Evolutionary conservation across 2,888 invertebrate species (phyloP).

Genomic region (Druceiella hillmani): DNA sequence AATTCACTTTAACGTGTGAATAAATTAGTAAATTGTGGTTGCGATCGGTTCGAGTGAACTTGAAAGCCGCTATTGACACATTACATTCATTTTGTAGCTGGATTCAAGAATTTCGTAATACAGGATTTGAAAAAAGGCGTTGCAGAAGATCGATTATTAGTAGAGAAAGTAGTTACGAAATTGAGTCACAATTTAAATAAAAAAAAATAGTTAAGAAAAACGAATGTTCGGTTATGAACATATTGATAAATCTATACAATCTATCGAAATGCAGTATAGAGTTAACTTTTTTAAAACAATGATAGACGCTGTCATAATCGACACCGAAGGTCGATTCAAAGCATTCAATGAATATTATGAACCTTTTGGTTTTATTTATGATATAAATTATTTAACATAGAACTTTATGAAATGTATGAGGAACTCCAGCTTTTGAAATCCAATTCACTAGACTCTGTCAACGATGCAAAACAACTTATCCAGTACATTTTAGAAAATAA

Average conservation of each 20-base stretch:
- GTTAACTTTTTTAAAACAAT: neutral
- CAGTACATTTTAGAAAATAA: neutral
- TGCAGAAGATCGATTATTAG: too few species aligned
- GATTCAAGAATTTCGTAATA: too few species aligned
- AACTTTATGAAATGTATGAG: neutral
- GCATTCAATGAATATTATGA: neutral
- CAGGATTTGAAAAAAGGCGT: too few species aligned
- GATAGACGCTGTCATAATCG: neutral
- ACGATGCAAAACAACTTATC: neutral
- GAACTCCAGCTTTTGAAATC: neutral
- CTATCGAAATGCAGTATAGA: neutral
- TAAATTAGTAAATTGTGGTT: too few species aligned
- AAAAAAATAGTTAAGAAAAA: neutral
- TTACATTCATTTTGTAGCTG: too few species aligned
- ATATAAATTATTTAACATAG: neutral
- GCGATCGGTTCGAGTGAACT: too few species aligned
- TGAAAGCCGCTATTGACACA: too few species aligned
- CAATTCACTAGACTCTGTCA: too few species aligned
- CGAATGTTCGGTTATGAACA: constrained; percentile 1
- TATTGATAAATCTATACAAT: neutral
- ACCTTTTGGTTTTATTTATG: neutral
- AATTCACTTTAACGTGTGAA: too few species aligned
- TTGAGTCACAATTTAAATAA: too few species aligned
- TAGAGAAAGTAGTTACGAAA: too few species aligned
- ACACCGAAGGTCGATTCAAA: neutral